A percentile compares a stretch with the other conserved stretches of the same genome.
Evolutionary conservation across 2,888 invertebrate genomes (phyloP).

Genomic region (Drosophila heteroneura): DNA sequence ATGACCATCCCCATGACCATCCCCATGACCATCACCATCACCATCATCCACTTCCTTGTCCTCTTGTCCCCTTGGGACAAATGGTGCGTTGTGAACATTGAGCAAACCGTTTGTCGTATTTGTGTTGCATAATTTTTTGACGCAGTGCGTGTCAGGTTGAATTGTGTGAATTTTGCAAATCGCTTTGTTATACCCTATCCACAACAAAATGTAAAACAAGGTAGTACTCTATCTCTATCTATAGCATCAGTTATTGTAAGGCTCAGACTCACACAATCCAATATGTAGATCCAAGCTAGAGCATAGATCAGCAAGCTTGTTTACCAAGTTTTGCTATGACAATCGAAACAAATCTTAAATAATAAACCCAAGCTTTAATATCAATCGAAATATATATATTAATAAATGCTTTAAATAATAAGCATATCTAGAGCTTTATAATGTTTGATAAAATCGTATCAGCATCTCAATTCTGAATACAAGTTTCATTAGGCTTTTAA

Average conservation of each 20-base stretch:
- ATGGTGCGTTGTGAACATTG: constrained; percentile 46
- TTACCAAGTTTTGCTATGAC: not conserved
- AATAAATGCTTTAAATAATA: not conserved
- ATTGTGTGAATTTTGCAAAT: constrained; percentile 50
- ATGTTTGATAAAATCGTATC: not conserved
- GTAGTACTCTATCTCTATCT: not conserved
- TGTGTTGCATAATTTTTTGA: constrained; percentile 63
- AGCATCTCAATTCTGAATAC: not conserved
- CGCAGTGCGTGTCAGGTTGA: constrained; percentile 54
- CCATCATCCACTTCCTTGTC: not conserved
- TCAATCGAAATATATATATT: not conserved
- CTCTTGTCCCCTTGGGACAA: constrained; percentile 32
- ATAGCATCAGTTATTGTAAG: not conserved
- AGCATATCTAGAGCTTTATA: not conserved
- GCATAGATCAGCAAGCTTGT: not conserved
- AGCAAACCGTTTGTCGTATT: constrained; percentile 54
- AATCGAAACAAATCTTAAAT: not conserved
- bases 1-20: not conserved
- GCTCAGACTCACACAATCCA: not conserved
- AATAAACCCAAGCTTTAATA: not conserved
- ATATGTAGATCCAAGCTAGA: not conserved
- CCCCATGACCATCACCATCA: constrained; percentile 1
- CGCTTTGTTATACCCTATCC: constrained; percentile 37
- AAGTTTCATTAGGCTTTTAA: not conserved
- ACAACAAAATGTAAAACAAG: not conserved